These are phyloP conservation scores for Lymantria monacha DNA, from an alignment of 2,888 invertebrate species.

Conservation along the genomic window DNA sequence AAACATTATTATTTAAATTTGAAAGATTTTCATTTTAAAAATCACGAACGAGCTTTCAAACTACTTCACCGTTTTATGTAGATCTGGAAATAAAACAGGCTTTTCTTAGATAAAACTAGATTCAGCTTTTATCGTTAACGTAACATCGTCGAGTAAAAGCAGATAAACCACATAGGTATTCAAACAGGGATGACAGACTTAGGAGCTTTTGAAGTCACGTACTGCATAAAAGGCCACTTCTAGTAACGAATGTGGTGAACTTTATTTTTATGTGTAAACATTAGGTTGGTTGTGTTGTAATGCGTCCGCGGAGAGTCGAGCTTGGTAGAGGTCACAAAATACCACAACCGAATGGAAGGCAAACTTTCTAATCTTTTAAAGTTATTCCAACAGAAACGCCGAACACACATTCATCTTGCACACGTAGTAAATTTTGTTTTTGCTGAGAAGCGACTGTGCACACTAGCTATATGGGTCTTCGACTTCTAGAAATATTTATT, in stretches of 20 bases:
- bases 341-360: slow-evolving; percentile 33
- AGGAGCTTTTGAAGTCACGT: slow-evolving; percentile 22
- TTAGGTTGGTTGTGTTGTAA: slow-evolving; percentile 35
- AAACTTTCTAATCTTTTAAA: slow-evolving; percentile 68
- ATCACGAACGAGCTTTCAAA: slow-evolving; percentile 5
- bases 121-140: slow-evolving; percentile 13
- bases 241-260: slow-evolving; percentile 27
- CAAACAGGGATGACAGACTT: slow-evolving; percentile 6
- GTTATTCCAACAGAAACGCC: slow-evolving; percentile 42
- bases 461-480: not conserved
- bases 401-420: slow-evolving; percentile 43
- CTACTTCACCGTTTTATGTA: not conserved
- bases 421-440: slow-evolving; percentile 36
- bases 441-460: slow-evolving; percentile 11
- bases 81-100: not conserved
- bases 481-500: not conserved
- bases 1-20: no score
- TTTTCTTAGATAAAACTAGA: not conserved
- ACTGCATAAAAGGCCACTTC: slow-evolving; percentile 25
- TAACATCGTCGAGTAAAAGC: slow-evolving; percentile 22
- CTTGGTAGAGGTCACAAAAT: slow-evolving; percentile 26
- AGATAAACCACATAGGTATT: slow-evolving; percentile 7
- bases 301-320: slow-evolving; percentile 44
- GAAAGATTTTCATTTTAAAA: not conserved
- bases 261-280: slow-evolving; percentile 43